Conservation (phyloP, 2,888 invertebrate genomes). For the Heliconius ismenius region DNA sequence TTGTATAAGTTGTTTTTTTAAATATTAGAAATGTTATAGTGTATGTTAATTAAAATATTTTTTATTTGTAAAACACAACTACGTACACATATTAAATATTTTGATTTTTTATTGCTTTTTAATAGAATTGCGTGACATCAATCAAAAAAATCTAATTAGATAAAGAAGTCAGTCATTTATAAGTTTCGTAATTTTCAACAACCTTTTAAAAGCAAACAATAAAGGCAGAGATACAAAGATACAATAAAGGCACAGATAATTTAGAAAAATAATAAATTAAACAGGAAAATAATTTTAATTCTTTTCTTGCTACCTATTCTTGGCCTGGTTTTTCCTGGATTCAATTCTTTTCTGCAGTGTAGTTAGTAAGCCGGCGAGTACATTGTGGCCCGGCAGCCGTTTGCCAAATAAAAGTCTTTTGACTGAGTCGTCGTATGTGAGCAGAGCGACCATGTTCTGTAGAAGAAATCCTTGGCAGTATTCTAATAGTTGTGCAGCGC, state of each 20-base stretch:
- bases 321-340: conserved; percentile 78
- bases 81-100: background rate
- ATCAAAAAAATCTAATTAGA: background rate
- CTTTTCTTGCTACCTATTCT: conserved; percentile 64
- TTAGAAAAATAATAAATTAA: conserved; percentile 21
- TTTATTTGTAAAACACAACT: background rate
- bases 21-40: background rate
- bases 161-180: conserved; percentile 8
- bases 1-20: conserved; percentile 14
- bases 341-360: conserved; percentile 92
- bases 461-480: conserved; percentile 95
- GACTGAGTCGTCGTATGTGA: conserved; percentile 95
- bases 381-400: conserved; percentile 94
- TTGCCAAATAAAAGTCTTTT: conserved; percentile 93
- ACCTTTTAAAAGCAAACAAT: background rate
- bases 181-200: background rate
- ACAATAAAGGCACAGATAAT: conserved; percentile 11
- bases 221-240: conserved; percentile 1
- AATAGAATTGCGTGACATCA: background rate
- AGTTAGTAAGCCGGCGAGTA: conserved; percentile 89
- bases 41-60: background rate
- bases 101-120: background rate
- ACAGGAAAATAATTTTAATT: conserved; percentile 1
- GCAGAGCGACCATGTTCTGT: conserved; percentile 96
- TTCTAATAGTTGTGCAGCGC: conserved; percentile 91